Evolutionary conservation across 2,797 vertebrate genomes (phyloP).

Genomic region (Psittacula echo): DNA sequence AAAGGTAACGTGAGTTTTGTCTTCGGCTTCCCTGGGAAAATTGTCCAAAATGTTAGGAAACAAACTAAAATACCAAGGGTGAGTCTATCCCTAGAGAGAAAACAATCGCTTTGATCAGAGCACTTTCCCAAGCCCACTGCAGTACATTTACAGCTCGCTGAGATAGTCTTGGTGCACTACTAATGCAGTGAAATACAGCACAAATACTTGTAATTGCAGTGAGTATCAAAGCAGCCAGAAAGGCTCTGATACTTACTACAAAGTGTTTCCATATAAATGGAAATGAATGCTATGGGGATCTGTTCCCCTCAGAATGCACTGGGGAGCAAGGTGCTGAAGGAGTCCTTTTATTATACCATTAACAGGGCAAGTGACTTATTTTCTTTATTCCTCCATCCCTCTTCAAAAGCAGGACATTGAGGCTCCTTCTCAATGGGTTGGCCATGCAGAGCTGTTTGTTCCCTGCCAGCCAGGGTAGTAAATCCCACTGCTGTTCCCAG

Average conservation of each 20-base stretch:
- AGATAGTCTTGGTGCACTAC: neutral
- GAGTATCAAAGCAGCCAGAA: conserved; percentile 20
- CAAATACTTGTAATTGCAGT: neutral
- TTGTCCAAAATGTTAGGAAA: neutral
- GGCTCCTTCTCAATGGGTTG: neutral
- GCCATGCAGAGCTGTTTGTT: neutral
- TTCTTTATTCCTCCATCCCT: neutral
- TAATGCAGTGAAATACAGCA: neutral
- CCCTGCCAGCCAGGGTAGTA: conserved; percentile 10
- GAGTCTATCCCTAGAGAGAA: neutral
- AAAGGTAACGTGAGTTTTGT: neutral
- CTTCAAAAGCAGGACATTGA: neutral
- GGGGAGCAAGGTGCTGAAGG: neutral
- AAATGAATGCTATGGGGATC: conserved; percentile 12
- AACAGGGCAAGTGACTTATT: neutral
- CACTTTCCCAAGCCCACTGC: neutral
- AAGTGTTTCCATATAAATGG: conserved; percentile 45
- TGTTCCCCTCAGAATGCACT: neutral
- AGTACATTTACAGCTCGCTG: neutral
- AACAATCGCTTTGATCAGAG: neutral
- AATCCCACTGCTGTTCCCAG: neutral
- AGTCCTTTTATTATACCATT: conserved; percentile 41
- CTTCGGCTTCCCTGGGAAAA: neutral
- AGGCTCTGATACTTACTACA: conserved; percentile 1
- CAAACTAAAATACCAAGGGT: neutral